A percentile compares a stretch with the other conserved stretches of the same genome.
These are phyloP conservation scores for Pteronotus mesoamericanus DNA, from an alignment of 2,797 vertebrate genomes.

Conservation along the genomic window DNA sequence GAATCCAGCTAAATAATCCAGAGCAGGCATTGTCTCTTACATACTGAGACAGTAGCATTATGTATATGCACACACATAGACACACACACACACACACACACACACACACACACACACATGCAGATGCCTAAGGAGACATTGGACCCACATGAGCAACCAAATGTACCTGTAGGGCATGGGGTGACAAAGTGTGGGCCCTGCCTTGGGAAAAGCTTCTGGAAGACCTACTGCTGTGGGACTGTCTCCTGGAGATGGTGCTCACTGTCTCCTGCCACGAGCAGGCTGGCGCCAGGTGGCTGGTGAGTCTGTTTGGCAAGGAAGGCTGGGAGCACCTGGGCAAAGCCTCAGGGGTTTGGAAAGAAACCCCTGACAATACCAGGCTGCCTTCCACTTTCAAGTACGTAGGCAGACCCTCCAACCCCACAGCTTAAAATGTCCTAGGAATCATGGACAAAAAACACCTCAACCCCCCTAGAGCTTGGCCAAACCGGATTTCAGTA, in stretches of 20 bases:
- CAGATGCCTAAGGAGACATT: neutral
- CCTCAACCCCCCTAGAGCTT: neutral
- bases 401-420: neutral
- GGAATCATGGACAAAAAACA: neutral
- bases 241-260: conserved; percentile 44
- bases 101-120: neutral
- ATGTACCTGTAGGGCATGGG: neutral
- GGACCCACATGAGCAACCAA: neutral
- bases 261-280: conserved; percentile 57
- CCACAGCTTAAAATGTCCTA: neutral
- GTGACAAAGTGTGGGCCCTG: neutral
- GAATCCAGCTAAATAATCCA: neutral
- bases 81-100: neutral
- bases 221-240: conserved; percentile 4
- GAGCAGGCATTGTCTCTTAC: neutral
- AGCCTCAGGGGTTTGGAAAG: neutral
- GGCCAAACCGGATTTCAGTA: neutral
- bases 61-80: neutral
- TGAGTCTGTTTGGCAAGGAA: conserved; percentile 44
- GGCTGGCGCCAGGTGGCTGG: conserved; percentile 17
- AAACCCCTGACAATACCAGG: neutral
- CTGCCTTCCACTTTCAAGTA: neutral
- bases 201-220: conserved; percentile 23
- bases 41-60: neutral
- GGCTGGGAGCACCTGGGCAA: neutral